Conservation (phyloP, 2,113 vertebrate genomes). For the Tauraco erythrolophus region DNA sequence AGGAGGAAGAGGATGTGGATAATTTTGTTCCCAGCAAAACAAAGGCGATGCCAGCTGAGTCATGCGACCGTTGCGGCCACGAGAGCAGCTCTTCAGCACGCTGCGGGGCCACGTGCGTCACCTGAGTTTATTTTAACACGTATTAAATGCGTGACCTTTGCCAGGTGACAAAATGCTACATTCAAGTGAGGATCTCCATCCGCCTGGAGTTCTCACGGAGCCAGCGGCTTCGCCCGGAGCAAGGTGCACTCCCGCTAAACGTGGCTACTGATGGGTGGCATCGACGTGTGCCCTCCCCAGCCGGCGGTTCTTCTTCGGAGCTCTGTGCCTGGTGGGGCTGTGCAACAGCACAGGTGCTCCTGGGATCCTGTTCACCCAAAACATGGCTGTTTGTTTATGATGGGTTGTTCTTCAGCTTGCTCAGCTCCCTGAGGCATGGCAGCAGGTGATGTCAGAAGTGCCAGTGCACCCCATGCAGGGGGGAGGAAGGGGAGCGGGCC, state of each 20-base stretch:
- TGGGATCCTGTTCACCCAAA: neutral
- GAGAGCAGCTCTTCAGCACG: accelerated
- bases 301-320: accelerated
- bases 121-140: neutral
- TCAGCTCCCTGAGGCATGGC: neutral
- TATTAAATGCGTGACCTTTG: accelerated
- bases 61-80: neutral
- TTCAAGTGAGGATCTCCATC: neutral
- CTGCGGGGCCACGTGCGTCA: neutral
- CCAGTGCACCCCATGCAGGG: accelerated
- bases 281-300: too few species aligned
- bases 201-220: accelerated
- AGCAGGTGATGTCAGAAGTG: neutral
- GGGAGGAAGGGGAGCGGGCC: neutral
- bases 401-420: accelerated
- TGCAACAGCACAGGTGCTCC: accelerated
- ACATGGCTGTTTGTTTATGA: accelerated
- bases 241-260: neutral
- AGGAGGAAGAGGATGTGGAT: slow-evolving; percentile 63
- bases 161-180: neutral
- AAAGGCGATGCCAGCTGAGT: neutral
- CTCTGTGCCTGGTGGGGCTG: neutral
- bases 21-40: neutral
- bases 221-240: accelerated
- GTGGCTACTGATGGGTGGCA: neutral